Evolutionary conservation across 92 coral and sea anemone genomes (phyloP), one percentile per base, ranked within the genome.

Genomic region (Micromussa lordhowensis): DNA sequence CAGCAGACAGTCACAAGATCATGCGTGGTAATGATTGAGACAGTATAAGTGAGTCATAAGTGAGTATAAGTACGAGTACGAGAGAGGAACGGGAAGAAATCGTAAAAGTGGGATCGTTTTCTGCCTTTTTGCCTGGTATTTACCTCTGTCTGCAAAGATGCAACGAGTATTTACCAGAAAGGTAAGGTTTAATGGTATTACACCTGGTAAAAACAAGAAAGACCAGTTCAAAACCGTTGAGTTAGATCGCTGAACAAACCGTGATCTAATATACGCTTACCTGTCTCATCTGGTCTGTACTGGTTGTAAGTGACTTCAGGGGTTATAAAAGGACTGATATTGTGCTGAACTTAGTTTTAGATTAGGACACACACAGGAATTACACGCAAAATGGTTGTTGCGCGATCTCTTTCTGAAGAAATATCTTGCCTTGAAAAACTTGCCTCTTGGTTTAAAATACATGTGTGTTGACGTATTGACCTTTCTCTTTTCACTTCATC

Each of bases 161-260:
- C 97, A 94, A 83, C 90, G 97, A 75, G 88, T 90, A 59, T 92
- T 92, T 83, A 28, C 92, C 90, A 90, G 84, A 90, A 89, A 90
- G 97, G 97, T 94, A 92, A 44, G 81, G 63, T 87, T 24, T 64
- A 8, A 38, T 29, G 21, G 7, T 11, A 21, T 38, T n/a, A 6
- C 19, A 0, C 36, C 5, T 1, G 4, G 19, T 16, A 2, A 26
- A 35, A 58, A 61, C 22, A n/a, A 9, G 29, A 5, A 1, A 5
- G 3, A 29, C 14, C 3, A 40, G 4, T 26, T 17, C 31, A 29
- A 68, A 48, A 48, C 10, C 49, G 30, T 36, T 1, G 35, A 12
- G 29, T 72, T 54, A 22, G 71, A 28, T 26, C 55, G 63, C 30
- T 48, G 79, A 71, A 8, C 77, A 59, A 58, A 80, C 48, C 83